Conservation (phyloP, 2,113 vertebrate genomes). For the Plestiodon gilberti region DNA sequence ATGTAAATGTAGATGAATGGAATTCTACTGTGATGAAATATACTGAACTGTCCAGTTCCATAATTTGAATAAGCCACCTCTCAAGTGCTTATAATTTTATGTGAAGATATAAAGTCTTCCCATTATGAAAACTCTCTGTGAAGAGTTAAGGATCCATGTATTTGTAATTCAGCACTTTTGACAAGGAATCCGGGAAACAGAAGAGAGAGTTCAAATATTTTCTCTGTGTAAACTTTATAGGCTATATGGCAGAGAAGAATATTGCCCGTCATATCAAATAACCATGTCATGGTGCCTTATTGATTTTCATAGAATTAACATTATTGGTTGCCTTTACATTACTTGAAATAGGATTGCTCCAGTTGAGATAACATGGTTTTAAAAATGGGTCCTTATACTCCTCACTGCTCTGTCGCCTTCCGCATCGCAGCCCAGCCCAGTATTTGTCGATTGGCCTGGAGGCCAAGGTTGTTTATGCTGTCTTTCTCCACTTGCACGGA, state of each 20-base stretch:
- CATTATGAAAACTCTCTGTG: not conserved
- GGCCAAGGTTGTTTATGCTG: not conserved
- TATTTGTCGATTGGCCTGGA: not conserved
- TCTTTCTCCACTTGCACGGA: not conserved
- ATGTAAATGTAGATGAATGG: not conserved
- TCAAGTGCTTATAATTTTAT: not conserved
- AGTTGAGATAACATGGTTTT: conserved; percentile 3
- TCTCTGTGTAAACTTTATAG: not conserved
- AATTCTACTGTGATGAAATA: not conserved
- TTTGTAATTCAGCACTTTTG: not conserved
- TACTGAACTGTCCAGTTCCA: not conserved
- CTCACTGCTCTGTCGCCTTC: not conserved
- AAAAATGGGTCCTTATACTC: not conserved
- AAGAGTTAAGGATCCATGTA: conserved; percentile 2
- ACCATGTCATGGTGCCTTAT: not conserved
- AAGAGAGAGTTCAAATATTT: not conserved
- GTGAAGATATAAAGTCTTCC: not conserved
- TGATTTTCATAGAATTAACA: not conserved
- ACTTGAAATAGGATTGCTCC: not conserved
- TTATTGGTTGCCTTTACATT: conserved; percentile 11
- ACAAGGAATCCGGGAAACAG: not conserved
- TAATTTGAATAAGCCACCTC: not conserved
- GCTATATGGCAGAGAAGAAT: not conserved
- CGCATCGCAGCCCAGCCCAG: too few species aligned
- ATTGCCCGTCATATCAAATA: not conserved